Evolutionary conservation across 2,797 vertebrate genomes (phyloP), one percentile per base, ranked within the genome.

Genomic region (Urocyon cinereoargenteus): DNA sequence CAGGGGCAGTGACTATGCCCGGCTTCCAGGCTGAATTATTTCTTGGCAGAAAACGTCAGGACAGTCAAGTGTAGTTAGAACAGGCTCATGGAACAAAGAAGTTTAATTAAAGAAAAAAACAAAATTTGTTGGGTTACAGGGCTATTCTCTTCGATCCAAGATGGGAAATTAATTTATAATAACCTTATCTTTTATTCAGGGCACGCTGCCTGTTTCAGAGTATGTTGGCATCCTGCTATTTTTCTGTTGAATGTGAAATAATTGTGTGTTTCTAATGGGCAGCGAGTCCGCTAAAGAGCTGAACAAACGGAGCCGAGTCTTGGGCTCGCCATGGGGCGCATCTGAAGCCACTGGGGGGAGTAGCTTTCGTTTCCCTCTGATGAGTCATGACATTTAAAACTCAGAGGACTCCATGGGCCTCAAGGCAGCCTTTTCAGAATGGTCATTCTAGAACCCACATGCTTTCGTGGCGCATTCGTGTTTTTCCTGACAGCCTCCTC

Each of bases 351-450:
- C 96, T 53, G 49, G 94, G 49, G 94, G 89, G 97, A 96, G 90
- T 89, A 93, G 96, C 94, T 82, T 75, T 86, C 78, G 92, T 66
- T 97, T 93, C 75, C 57, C 75, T 86, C 79, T 88, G 93, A 98
- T 97, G 97, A 98, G 85, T 98, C 98, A 97, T 55, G 89, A 88
- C 94, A 85, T 97, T 98, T 98, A 98, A 98, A 97, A 98, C 98
- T 98, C 98, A 70, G 64, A 97, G 84, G 34, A 36, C 88, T 68
- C 91, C 73, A 22, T 62, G 64, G 86, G 93, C 96, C 98, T 98
- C 95, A 95, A 94, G 97, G 89, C 90, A 72, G 53, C 49, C 81
- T 81, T 92, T 94, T 95, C 96, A 98, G 95, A 97, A 0, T 86
- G 96, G 98, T 97, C 81, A 40, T 95, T 96, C 16, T 18, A 34